Conservation (phyloP, 2,888 invertebrate genomes). For the Selenia dentaria region DNA sequence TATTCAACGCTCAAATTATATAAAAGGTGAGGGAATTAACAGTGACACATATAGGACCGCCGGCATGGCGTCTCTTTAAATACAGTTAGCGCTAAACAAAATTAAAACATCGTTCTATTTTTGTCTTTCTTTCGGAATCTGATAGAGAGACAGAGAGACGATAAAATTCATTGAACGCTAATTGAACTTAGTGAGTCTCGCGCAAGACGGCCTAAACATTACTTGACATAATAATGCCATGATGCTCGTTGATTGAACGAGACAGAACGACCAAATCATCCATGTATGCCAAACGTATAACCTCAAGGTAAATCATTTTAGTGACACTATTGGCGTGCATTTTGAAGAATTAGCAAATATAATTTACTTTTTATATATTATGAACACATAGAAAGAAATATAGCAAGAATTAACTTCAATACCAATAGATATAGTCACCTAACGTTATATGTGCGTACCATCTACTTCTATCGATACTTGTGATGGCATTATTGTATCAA, state of each 20-base stretch:
- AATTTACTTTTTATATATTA: neutral
- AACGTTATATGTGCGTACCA: conserved; percentile 50
- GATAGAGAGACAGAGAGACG: too few species aligned
- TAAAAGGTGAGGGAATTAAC: conserved; percentile 59
- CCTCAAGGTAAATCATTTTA: neutral
- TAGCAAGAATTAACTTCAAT: conserved; percentile 1
- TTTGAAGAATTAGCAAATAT: neutral
- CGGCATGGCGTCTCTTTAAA: too few species aligned
- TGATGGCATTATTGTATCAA: conserved; percentile 71
- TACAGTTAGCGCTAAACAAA: too few species aligned
- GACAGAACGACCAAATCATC: conserved; percentile 32
- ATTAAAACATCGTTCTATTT: too few species aligned
- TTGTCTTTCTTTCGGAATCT: too few species aligned
- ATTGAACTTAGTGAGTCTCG: too few species aligned
- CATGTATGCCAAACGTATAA: conserved; percentile 21
- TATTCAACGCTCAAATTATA: conserved; percentile 58
- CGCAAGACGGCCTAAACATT: too few species aligned
- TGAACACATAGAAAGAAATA: neutral
- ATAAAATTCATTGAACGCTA: too few species aligned
- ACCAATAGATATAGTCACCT: conserved; percentile 32
- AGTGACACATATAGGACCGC: conserved; percentile 58
- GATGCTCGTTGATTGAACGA: conserved; percentile 16
- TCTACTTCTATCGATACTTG: conserved; percentile 38
- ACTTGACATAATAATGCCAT: conserved; percentile 68
- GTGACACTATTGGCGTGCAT: neutral